Evolutionary conservation across 1,140 invertebrate genomes (phyloP), one percentile per base, ranked within the genome.

Genomic region (Drosophila melanogaster): DNA sequence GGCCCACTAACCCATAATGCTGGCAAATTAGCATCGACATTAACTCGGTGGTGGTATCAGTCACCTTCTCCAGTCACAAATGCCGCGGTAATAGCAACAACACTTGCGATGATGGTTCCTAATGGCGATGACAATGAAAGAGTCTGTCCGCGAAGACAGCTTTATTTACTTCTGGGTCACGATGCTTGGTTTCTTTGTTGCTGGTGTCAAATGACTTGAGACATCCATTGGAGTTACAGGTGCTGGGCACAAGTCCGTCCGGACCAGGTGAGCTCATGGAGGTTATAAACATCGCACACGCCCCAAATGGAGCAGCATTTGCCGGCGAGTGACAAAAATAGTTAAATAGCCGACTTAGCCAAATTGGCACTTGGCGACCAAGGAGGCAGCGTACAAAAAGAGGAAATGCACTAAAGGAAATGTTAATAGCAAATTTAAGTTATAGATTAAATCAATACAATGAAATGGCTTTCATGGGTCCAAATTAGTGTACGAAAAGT

Each of bases 281-380:
- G n/a, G 14, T 6, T 0, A 30, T 10, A 10, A 30, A 30, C 37
- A 14, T 64, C 57, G 69, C 61, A 47, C 58, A 69, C 50, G 50
- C 55, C 76, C 76, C 67, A 67, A 79, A 67, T 81, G 73, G 67
- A 81, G 73, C 73, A 81, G 56, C 72, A 66, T 69, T 64, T 75
- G 65, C 35, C 24, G 53, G n/a, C 49, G 58, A 69, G 64, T 60
- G 71, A 62, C 76, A 67, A 86, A 85, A 85, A 86, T 85, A 85
- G 81, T 70, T 85, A 86, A 85, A 80, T 73, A 86, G 81, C 62
- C 81, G 74, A 81, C 81, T 85, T 84, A 84, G 77, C 81, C 81
- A 84, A 84, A 84, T 81, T 81, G 81, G 73, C 81, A 65, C 59
- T 73, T 59, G 61, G 66, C 56, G 62, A 22, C 26, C 43, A 56